Percentiles rank a stretch among this genome's conserved stretches.
Evolutionary conservation across 2,888 invertebrate genomes (phyloP).

Genomic region (Diaphora mendica): DNA sequence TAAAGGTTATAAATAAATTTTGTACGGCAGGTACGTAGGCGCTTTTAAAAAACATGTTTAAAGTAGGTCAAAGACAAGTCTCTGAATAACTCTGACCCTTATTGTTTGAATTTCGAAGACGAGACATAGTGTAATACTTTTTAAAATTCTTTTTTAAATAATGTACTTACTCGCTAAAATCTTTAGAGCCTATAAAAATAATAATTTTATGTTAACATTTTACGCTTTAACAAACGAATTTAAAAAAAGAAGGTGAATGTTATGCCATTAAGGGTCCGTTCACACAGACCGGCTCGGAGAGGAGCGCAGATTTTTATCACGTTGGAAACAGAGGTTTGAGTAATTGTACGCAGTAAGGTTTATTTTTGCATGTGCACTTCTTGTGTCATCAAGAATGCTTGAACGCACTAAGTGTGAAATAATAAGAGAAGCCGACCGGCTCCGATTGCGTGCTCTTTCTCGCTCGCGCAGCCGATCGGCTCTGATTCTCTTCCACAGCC

Average conservation of each 20-base stretch:
- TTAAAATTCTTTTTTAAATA: not conserved
- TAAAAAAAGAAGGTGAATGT: not conserved
- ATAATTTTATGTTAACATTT: not conserved
- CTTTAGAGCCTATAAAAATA: not conserved
- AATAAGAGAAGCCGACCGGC: too few species aligned
- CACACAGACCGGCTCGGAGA: too few species aligned
- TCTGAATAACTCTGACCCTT: not conserved
- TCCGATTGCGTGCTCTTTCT: too few species aligned
- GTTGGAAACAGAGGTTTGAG: too few species aligned
- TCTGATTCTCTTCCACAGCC: too few species aligned
- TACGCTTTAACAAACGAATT: not conserved
- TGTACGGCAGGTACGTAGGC: not conserved
- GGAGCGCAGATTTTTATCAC: too few species aligned
- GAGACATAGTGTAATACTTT: not conserved
- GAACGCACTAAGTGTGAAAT: too few species aligned
- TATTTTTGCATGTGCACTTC: too few species aligned
- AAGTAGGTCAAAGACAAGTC: slow-evolving; percentile 3
- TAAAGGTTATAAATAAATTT: not conserved
- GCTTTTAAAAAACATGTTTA: not conserved
- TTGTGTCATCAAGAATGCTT: too few species aligned
- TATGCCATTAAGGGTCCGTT: too few species aligned
- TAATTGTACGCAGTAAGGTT: too few species aligned
- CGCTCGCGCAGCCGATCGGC: too few species aligned
- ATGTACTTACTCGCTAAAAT: not conserved
- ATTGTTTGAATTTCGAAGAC: not conserved